A percentile compares a stretch with the other conserved stretches of the same genome.
Conservation (phyloP, 1,140 invertebrate species). For the Tetramorium simillimum region DNA sequence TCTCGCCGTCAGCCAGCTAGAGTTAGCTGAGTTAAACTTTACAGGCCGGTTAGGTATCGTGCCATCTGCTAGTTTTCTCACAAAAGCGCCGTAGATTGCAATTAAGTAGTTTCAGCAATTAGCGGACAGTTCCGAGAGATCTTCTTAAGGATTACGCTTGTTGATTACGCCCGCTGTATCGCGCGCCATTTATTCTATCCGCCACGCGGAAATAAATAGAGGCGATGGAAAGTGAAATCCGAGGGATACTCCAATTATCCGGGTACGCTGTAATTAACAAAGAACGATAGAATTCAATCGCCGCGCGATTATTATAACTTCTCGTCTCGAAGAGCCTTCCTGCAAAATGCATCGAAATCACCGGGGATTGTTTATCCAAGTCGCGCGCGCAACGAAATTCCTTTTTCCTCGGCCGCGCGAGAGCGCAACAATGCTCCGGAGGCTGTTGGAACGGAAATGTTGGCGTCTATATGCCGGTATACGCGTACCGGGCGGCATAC, state of each 20-base stretch:
- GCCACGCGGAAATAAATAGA: neutral
- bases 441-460: neutral
- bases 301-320: neutral
- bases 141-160: slow-evolving; percentile 35
- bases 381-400: neutral
- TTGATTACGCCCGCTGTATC: neutral
- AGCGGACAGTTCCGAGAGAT: slow-evolving; percentile 47
- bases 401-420: neutral
- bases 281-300: neutral
- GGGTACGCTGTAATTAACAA: neutral
- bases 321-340: neutral
- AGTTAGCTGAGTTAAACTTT: slow-evolving; percentile 34
- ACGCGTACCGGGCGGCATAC: neutral
- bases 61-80: slow-evolving; percentile 49
- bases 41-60: slow-evolving; percentile 28
- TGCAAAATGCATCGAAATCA: neutral
- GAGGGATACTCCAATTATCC: neutral
- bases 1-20: slow-evolving; percentile 8
- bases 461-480: neutral
- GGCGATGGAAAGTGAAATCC: neutral
- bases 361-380: neutral
- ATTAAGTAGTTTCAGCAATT: slow-evolving; percentile 55
- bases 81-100: slow-evolving; percentile 51
- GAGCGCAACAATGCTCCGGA: neutral
- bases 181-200: neutral